Base-by-base conservation (phyloP, 2,113 vertebrate species). In the Perognathus longimembris region DNA sequence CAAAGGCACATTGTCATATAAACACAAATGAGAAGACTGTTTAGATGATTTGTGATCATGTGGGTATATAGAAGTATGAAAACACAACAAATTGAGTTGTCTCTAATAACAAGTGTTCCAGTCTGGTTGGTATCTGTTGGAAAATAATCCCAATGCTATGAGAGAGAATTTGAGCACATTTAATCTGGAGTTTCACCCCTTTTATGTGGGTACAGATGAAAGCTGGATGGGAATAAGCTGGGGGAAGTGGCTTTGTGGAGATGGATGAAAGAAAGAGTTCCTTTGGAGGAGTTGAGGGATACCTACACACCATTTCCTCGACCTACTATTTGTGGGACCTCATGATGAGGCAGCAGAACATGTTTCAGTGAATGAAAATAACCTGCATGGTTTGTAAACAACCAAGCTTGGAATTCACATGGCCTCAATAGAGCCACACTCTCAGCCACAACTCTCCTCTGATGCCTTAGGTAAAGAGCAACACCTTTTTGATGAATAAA, bases 281-380 rank as follows among this genome's bases (percentile, higher is more conserved):
- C 50, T 15, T 1, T 32, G 24, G 5, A 8, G 30, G 24, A 30
- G 34, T 30, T 14, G 66, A n/a, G 8, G 30, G 70, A 45, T 1
- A 6, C 6, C 28, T 28, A 1, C 2, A 6, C 0, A 0, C 15
- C 7, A 15, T 7, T 34, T 69, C 50, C 17, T 18, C 20, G 21
- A 34, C 21, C 5, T 50, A 34, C 20, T 7, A 18, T 45, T 11
- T n/a, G 30, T 2, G 15, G 6, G 20, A 30, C 63, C 70, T 57
- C 71, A 1, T 5, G 18, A 7, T n/a, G 21, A 12, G 8, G 71
- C 6, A 20, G 38, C 1, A 79, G 38, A 7, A 4, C 17, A 30
- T 42, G 1, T 14, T 45, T n/a, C 34, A 36, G 5, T 14, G 50
- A n/a, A 66, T 21, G 50, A 9, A 17, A 4, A 82, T 24, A 40